These are phyloP conservation scores for Oncorhynchus kisutch DNA, from an alignment of 2,113 vertebrate species.

Conservation along the genomic window DNA sequence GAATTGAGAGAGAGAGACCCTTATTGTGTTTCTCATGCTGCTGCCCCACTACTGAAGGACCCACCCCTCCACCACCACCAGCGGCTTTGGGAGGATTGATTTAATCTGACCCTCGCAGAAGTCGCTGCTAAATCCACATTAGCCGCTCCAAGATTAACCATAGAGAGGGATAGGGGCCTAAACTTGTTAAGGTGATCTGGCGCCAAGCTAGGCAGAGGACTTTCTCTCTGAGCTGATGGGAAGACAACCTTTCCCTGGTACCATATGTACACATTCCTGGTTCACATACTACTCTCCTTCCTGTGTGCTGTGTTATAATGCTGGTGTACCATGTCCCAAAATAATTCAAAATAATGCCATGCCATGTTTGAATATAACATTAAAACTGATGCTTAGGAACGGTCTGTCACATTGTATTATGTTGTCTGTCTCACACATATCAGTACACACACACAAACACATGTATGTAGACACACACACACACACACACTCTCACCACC, in stretches of 20 bases:
- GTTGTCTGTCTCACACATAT: conserved; percentile 45
- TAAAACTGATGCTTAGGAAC: conserved; percentile 43
- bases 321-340: conserved; percentile 21
- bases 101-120: conserved; percentile 65
- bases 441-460: conserved; percentile 20
- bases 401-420: conserved; percentile 43
- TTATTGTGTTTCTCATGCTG: conserved; percentile 47
- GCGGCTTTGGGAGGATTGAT: conserved; percentile 56
- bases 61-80: not conserved
- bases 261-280: not conserved
- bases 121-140: conserved; percentile 60
- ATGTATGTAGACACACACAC: conserved; percentile 5
- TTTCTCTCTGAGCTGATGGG: not conserved
- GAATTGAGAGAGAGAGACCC: conserved; percentile 2
- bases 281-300: not conserved
- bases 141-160: conserved; percentile 56
- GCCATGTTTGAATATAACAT: conserved; percentile 49
- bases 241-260: too few relatives aligned
- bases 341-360: conserved; percentile 21
- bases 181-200: conserved; percentile 47
- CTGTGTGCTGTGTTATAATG: not conserved
- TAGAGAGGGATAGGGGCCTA: conserved; percentile 42
- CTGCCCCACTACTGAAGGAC: conserved; percentile 11
- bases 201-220: not conserved
- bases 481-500: conserved; percentile 11